phyloP scores from a whole-genome alignment of 35 echinoderm and acorn worm species.

The Chiridota heheva region DNA sequence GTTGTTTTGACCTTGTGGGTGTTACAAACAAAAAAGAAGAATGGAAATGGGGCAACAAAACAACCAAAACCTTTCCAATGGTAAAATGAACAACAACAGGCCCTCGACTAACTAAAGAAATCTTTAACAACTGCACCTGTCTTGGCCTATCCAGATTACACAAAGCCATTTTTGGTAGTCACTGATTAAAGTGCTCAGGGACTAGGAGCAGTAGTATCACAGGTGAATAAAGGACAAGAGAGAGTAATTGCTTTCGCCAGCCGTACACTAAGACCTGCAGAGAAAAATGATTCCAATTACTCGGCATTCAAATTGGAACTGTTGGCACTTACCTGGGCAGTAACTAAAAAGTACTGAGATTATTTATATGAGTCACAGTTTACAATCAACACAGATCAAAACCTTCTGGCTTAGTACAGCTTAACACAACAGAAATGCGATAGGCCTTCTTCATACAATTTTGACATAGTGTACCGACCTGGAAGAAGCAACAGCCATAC shows the following conservation, averaged over 20 bases:
- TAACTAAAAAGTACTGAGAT: no score
- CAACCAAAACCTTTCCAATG: neutral
- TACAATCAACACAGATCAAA: neutral
- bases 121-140: constrained; percentile 11
- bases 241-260: constrained; percentile 14
- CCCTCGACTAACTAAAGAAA: no score
- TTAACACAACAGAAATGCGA: constrained; percentile 6
- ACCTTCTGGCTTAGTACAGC: no score
- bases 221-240: neutral
- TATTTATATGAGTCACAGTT: no score
- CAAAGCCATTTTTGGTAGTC: constrained; percentile 1
- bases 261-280: no score
- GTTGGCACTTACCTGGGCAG: neutral
- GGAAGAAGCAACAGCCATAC: neutral
- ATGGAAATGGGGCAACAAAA: no score
- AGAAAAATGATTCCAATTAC: no score
- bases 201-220: constrained; percentile 6
- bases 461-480: neutral
- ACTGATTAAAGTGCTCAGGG: neutral
- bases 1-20: constrained; percentile 17
- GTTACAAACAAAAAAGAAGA: neutral
- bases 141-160: constrained; percentile 23
- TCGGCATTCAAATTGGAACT: no score
- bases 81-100: neutral
- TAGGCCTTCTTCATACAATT: neutral